Base-by-base conservation (phyloP, 2,888 invertebrate genomes). In the Cosmopolites sordidus region DNA sequence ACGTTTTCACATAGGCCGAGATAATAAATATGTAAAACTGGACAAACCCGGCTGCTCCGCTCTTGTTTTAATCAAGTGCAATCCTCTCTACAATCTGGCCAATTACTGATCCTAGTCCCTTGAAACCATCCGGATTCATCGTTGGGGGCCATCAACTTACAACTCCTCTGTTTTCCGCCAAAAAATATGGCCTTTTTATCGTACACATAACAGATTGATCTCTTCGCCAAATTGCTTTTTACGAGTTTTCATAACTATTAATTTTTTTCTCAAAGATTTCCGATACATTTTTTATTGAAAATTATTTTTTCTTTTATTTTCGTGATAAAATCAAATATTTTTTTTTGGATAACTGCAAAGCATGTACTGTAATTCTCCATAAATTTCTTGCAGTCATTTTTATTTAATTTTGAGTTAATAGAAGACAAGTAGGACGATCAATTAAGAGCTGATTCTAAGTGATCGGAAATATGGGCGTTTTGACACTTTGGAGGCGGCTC, bases 11-110 rank as follows among this genome's bases (percentile, higher is more conserved):
- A 51, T 41, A 27, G 56, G 47, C 37, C 16, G 41, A 44, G 52
- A 39, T 54, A 51, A 57, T 57, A 49, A 55, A 59, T 57, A 46
- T 52, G 52, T 48, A 52, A 52, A 56, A 46, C 48, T 48, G 40
- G 40, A 22, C 29, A 22, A 42, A 43, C 39, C 18, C 54, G 51
- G 47, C 52, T 54, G 51, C 53, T 39, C 60, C 58, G 58, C 59
- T 62, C 63, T 65, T 66, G 66, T 66, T 66, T 66, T 66, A 66
- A 66, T 66, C 66, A 66, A 66, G 64, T 66, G 62, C 64, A 66
- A 65, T 66, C 62, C 65, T 65, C 65, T 62, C 62, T 62, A 62
- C 65, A 66, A 66, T 66, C 65, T 65, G 64, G 64, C 64, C 66
- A 66, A 66, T 66, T 66, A 66, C 66, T 64, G 63, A 62, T 65